These are phyloP conservation scores for Ceyx melanurus DNA, from an alignment of 2,113 vertebrate genomes.

Conservation along the genomic window DNA sequence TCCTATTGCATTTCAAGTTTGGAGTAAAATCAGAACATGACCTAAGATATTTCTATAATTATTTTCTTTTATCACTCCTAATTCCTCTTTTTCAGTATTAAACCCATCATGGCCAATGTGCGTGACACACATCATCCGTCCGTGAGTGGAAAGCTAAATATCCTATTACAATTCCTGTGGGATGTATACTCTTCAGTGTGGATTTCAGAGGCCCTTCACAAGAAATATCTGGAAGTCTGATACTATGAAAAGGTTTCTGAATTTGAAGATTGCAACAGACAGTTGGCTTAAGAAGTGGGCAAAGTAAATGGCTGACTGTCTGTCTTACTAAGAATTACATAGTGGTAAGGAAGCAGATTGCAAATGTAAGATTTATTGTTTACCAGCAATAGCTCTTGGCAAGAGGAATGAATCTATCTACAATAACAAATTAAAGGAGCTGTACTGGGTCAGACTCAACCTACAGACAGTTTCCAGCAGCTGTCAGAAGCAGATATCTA, in stretches of 20 bases:
- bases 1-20: constrained; percentile 41
- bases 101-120: not conserved
- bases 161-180: not conserved
- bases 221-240: constrained; percentile 21
- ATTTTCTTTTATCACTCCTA: constrained; percentile 7
- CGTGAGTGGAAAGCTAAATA: not conserved
- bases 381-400: constrained; percentile 40
- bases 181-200: not conserved
- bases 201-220: not conserved
- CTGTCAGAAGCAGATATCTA: not conserved
- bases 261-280: constrained; percentile 3
- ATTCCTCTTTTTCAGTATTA: not conserved
- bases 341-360: not conserved
- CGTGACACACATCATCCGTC: not conserved
- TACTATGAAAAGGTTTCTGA: not conserved
- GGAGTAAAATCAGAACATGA: constrained; percentile 53
- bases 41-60: constrained; percentile 42
- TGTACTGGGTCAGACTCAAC: not conserved
- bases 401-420: constrained; percentile 23
- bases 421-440: constrained; percentile 31
- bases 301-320: not conserved
- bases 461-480: not conserved
- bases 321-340: not conserved
- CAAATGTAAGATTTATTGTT: not conserved
- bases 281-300: not conserved